Conservation (phyloP, 2,888 invertebrate genomes). For the Cantharis rufa region DNA sequence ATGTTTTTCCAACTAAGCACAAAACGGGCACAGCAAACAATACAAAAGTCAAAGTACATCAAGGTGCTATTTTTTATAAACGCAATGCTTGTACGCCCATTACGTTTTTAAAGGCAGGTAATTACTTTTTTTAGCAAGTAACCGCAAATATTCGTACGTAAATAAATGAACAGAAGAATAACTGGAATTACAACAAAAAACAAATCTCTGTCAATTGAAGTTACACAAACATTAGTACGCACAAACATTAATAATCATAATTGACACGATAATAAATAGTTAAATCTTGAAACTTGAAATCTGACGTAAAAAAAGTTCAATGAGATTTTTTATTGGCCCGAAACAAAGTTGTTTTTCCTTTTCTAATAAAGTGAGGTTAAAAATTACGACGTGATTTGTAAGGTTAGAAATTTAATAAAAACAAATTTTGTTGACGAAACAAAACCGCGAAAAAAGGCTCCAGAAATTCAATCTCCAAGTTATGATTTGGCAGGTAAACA, state of each 20-base stretch:
- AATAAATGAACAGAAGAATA: background rate
- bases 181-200: background rate
- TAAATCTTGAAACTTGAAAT: background rate
- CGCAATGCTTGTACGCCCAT: background rate
- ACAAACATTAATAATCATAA: background rate
- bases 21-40: slow-evolving; percentile 13
- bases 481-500: background rate
- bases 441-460: background rate
- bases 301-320: background rate
- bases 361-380: background rate
- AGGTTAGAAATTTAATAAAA: background rate
- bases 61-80: background rate
- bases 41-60: slow-evolving; percentile 4
- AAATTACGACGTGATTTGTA: background rate
- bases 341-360: background rate
- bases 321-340: background rate
- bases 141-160: background rate
- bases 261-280: background rate
- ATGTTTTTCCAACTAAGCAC: slow-evolving; percentile 17
- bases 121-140: slow-evolving; percentile 6
- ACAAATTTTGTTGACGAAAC: background rate
- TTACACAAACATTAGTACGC: background rate
- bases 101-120: background rate
- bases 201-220: background rate
- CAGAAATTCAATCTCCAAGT: background rate